phyloP scores from a whole-genome alignment of 2,888 invertebrate genomes.

The Hirtodrosophila trivittata region DNA sequence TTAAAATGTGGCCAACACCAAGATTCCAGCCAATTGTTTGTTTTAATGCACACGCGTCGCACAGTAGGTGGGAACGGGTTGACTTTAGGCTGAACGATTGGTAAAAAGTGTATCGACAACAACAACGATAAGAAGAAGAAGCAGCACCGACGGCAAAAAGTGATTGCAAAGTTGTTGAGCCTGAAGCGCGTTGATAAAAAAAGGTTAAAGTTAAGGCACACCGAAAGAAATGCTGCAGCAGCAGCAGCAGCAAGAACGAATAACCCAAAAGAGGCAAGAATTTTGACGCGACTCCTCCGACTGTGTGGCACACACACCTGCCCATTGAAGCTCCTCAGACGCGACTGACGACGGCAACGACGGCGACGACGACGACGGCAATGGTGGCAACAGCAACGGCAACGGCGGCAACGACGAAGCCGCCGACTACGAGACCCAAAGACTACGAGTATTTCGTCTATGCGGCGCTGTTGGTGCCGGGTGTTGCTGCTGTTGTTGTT shows the following conservation, averaged over 20 bases:
- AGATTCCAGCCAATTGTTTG: slow-evolving; percentile 39
- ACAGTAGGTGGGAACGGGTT: background rate
- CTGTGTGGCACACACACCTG: slow-evolving; percentile 75
- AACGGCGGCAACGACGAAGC: slow-evolving; percentile 30
- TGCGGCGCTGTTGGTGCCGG: slow-evolving; percentile 28
- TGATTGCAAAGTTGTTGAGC: slow-evolving; percentile 21
- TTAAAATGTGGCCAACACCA: slow-evolving; percentile 36
- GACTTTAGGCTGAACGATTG: slow-evolving; percentile 12
- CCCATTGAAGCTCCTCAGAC: slow-evolving; percentile 83
- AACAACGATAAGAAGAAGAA: background rate
- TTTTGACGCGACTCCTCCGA: slow-evolving; percentile 61
- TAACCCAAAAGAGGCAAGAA: slow-evolving; percentile 25
- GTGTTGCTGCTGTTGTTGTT: slow-evolving; percentile 6
- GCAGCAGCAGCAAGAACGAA: slow-evolving; percentile 22
- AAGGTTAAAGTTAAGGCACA: slow-evolving; percentile 47
- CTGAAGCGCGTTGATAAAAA: slow-evolving; percentile 38
- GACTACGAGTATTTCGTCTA: slow-evolving; percentile 77
- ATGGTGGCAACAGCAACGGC: slow-evolving; percentile 7
- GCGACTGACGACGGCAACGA: slow-evolving; percentile 81
- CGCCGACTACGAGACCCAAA: slow-evolving; percentile 51
- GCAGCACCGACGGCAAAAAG: slow-evolving; percentile 50
- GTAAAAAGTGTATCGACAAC: slow-evolving; percentile 9
- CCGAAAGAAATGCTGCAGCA: slow-evolving; percentile 3
- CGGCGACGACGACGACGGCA: slow-evolving; percentile 36
- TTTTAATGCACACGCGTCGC: slow-evolving; percentile 52